Evolutionary conservation across 53 echinoderm and acorn worm species (phyloP), one percentile per base, ranked within the genome.

Genomic region (Temnopleurus reevesii): DNA sequence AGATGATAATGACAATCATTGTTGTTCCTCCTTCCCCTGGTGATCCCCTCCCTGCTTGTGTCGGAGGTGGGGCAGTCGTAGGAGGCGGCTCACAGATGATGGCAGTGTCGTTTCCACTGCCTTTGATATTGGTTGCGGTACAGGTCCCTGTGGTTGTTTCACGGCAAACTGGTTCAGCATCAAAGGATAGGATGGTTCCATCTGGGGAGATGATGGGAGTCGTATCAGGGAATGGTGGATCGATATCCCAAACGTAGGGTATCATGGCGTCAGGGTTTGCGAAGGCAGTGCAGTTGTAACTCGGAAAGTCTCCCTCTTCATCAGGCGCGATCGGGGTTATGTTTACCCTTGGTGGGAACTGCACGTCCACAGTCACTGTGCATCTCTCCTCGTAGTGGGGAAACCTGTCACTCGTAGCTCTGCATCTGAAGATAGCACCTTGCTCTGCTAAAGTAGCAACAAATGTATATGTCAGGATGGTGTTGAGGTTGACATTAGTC

Each of bases 61-160:
- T 82, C 3, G 55, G 31, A 41, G 84, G 29, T 49, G 86, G 46
- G 4, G 29, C 6, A 3, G 86, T 86, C 24, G 86, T 86, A 10
- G 86, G 86, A 4, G 66, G 35, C 66, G 88, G 88, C 53, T 87
- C 88, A 66, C 88, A 87, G 31, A 87, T 87, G 49, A 66, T 47
- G 53, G 34, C 71, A 30, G 88, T 66, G 66, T 87, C 88, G 66
- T 87, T 87, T 9, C 71, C 76, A 33, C 31, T 66, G 19, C 88
- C 88, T 53, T 87, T 87, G 46, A 21, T 51, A 53, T 87, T 87
- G 51, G 46, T 87, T 19, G 53, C 88, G 3, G 23, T 66, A 36
- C 88, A 87, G 5, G 88, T 87, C 4, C 53, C 88, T 47, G 71
- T 87, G 54, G 88, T 87, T 18, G 33, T 33, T 31, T 87, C 34